Conservation (phyloP, 2,113 vertebrate species). For the Salvator merianae region DNA sequence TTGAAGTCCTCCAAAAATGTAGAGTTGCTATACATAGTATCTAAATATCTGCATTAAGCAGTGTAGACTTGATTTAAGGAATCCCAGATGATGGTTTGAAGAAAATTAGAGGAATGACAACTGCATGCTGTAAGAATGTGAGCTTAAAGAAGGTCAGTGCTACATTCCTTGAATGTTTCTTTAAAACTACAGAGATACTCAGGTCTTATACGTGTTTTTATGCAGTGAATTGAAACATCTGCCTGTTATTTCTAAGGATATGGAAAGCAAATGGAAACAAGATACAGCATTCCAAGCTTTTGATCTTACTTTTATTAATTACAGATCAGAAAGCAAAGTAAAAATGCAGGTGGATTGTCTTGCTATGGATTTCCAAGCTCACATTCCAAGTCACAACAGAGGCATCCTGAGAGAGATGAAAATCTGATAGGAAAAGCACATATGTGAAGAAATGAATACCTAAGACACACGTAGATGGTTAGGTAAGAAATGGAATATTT, state of each 20-base stretch:
- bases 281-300: constrained; percentile 23
- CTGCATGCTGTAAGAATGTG: constrained; percentile 8
- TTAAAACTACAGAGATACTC: constrained; percentile 23
- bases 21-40: not conserved
- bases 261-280: constrained; percentile 45
- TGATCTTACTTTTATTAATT: constrained; percentile 33
- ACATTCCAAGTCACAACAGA: not conserved
- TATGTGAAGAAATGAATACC: not conserved
- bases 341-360: constrained; percentile 15
- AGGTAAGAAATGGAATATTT: not conserved
- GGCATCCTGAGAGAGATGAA: not conserved
- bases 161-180: constrained; percentile 8
- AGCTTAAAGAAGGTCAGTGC: constrained; percentile 6
- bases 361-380: not conserved
- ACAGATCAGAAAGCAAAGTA: constrained; percentile 1
- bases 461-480: not conserved
- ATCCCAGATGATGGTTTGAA: constrained; percentile 23
- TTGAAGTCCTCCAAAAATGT: constrained; percentile 30
- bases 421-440: not conserved
- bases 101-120: constrained; percentile 32
- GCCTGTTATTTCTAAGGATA: constrained; percentile 42
- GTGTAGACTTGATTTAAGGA: constrained; percentile 34
- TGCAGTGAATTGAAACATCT: constrained; percentile 50
- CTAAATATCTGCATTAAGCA: constrained; percentile 9
- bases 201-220: constrained; percentile 10